Evolutionary conservation across 2,888 invertebrate genomes (phyloP), one percentile per base, ranked within the genome.

Genomic region (Phortica okadai): DNA sequence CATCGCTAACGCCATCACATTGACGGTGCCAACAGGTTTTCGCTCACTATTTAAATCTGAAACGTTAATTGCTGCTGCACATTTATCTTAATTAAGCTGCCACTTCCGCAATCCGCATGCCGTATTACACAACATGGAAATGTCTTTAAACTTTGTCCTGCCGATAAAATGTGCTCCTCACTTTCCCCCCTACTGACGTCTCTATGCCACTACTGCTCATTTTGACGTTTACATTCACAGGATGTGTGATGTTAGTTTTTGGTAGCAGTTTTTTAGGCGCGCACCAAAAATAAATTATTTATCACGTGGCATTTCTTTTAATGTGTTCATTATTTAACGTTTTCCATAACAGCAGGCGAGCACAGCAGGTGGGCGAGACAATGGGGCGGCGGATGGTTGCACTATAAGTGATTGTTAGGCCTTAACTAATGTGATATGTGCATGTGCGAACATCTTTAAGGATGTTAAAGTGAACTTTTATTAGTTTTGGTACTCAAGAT

Each of bases 61-160:
- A 78, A 76, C 80, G 76, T 74, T 78, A 78, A 80, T 80, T 80
- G 80, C 78, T 67, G 76, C 42, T 66, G 79, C 75, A 77, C 77
- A 80, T 80, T 80, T 80, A 80, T 80, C 80, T 80, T 78, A 79
- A 80, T 80, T 80, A 80, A 80, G 76, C 76, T 75, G 70, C 42
- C 79, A 64, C 62, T 16, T 16, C 50, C 50, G 33, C 66, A 66
- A 33, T 41, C 50, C 14, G 50, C 50, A 50, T 50, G 50, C 50
- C 8, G 50, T 14, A 50, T 50, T 14, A 50, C 42, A 50, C 8
- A 8, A 11, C 62, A n/a, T n/a, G 67, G 42, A 44, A 67, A 67
- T 67, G 67, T 67, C 67, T 67, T 67, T 67, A 67, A 67, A 67
- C n/a, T 67, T 67, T 33, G 33, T 64, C 14, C 50, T 50, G 50